These are phyloP conservation scores for Dreissena rostriformis DNA, from an alignment of 1,140 invertebrate species.

Conservation along the genomic window DNA sequence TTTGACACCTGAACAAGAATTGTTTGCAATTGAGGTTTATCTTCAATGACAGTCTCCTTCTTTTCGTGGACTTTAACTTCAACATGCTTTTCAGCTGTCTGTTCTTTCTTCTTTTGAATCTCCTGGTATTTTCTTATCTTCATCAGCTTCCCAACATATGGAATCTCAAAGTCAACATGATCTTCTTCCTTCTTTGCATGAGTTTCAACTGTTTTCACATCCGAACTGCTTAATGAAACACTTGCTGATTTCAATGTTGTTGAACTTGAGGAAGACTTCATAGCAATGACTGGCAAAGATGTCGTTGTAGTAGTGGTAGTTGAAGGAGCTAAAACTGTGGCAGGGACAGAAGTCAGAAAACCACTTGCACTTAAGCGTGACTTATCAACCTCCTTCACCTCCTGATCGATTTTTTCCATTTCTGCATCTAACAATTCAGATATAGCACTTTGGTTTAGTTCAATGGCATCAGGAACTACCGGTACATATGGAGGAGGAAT, in stretches of 20 bases:
- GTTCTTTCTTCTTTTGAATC: constrained; percentile 50
- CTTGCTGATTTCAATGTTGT: not conserved
- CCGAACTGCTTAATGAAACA: not conserved
- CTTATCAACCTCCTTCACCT: constrained; percentile 43
- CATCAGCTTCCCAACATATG: constrained; percentile 52
- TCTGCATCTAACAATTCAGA: constrained; percentile 46
- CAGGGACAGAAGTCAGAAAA: constrained; percentile 6
- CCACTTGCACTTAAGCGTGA: constrained; percentile 39
- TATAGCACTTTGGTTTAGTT: constrained; percentile 42
- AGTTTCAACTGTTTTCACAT: not conserved
- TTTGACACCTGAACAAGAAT: constrained; percentile 54
- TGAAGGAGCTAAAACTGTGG: not conserved
- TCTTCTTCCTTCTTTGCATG: constrained; percentile 48
- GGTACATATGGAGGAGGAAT: not conserved
- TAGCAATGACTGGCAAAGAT: constrained; percentile 1
- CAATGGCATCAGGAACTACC: constrained; percentile 38
- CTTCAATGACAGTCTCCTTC: constrained; percentile 12
- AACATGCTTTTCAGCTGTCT: constrained; percentile 37
- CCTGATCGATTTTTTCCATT: constrained; percentile 51
- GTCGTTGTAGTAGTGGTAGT: not conserved
- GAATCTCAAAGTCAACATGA: constrained; percentile 52
- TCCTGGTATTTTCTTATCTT: constrained; percentile 53
- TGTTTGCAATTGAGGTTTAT: constrained; percentile 50
- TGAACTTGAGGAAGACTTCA: constrained; percentile 4
- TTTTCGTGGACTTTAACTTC: constrained; percentile 49